phyloP scores from a whole-genome alignment of 2,888 invertebrate genomes.

The Masnerella sp. region DNA sequence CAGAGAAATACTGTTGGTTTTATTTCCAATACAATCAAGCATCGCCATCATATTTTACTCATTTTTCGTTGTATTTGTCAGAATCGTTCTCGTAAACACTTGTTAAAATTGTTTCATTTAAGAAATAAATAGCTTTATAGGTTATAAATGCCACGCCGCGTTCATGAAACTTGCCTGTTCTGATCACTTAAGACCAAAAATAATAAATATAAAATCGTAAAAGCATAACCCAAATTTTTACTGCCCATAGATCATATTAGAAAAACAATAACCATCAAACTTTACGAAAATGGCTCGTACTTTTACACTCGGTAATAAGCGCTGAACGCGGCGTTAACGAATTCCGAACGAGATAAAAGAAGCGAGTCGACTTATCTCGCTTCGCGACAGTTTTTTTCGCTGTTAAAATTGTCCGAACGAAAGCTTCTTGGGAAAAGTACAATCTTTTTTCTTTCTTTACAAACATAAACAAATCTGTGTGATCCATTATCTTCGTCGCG shows the following conservation, averaged over 20 bases:
- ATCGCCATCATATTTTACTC: background rate
- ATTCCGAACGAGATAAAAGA: conserved; percentile 10
- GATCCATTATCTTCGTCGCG: conserved; percentile 32
- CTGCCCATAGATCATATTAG: background rate
- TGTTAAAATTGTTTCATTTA: conserved; percentile 34
- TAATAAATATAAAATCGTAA: conserved; percentile 40
- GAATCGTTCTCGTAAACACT: conserved; percentile 21
- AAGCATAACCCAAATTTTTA: conserved; percentile 22
- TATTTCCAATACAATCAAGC: too few species aligned
- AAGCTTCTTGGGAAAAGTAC: conserved; percentile 14
- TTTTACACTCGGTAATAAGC: conserved; percentile 10
- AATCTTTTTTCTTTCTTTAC: conserved; percentile 20
- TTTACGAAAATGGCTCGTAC: background rate
- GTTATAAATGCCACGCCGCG: conserved; percentile 31
- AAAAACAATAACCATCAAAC: conserved; percentile 15
- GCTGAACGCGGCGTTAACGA: conserved; percentile 8
- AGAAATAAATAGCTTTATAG: conserved; percentile 40
- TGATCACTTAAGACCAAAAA: conserved; percentile 29
- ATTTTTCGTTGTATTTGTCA: background rate
- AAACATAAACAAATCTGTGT: conserved; percentile 29
- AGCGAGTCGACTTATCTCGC: background rate
- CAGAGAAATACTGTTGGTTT: too few species aligned
- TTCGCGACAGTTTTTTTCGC: background rate
- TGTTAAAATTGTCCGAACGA: conserved; percentile 19
- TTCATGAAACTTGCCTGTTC: conserved; percentile 23